Conservation (phyloP, 2,888 invertebrate species). For the Subacronicta megacephala region DNA sequence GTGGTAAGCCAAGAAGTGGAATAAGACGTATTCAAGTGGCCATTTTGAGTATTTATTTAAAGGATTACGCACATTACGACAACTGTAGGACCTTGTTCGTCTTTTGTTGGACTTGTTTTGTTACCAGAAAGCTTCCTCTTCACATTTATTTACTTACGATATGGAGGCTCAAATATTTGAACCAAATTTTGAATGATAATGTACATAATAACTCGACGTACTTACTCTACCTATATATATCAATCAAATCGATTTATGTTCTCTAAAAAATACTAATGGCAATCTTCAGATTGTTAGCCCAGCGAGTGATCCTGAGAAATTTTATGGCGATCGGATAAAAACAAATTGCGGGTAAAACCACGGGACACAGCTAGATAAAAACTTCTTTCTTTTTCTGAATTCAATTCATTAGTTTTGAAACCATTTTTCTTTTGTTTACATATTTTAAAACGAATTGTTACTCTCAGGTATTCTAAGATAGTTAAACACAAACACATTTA, state of each 20-base stretch:
- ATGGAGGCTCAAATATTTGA: constrained; percentile 48
- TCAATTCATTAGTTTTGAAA: not conserved
- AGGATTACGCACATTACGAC: constrained; percentile 80
- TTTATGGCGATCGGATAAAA: too few relatives aligned
- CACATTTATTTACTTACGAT: constrained; percentile 53
- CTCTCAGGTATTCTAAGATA: not conserved
- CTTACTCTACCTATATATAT: not conserved
- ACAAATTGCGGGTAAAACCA: too few relatives aligned
- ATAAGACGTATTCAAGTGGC: constrained; percentile 67
- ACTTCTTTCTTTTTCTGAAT: too few relatives aligned
- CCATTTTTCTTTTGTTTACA: not conserved
- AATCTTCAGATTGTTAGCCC: too few relatives aligned
- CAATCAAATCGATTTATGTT: too few relatives aligned
- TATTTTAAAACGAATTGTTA: too few relatives aligned
- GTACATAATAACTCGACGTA: constrained; percentile 1
- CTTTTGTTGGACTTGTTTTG: constrained; percentile 72
- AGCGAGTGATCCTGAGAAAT: too few relatives aligned
- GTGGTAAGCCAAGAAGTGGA: constrained; percentile 67
- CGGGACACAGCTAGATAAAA: too few relatives aligned
- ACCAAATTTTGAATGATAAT: constrained; percentile 48
- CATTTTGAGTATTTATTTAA: constrained; percentile 79
- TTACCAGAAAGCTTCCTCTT: constrained; percentile 62
- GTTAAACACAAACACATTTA: not conserved
- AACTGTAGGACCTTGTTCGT: constrained; percentile 59
- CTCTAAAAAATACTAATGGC: too few relatives aligned